Evolutionary conservation across 2,888 invertebrate species (phyloP), one percentile per base, ranked within the genome.

Genomic region (Rapana venosa): DNA sequence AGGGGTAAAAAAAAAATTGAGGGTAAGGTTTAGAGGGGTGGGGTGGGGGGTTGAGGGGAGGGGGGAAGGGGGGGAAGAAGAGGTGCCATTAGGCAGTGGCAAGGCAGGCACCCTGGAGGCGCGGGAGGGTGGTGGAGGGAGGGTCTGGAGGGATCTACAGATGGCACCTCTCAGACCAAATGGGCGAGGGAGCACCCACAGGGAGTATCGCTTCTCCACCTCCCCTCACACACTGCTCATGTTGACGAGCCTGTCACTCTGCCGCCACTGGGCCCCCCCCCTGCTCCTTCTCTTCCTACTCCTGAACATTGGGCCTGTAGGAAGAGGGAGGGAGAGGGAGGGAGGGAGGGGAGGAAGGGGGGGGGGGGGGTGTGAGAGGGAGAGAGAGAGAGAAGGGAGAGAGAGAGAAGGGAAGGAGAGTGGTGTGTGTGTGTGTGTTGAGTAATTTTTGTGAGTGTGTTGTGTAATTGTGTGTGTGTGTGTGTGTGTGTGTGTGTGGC

Each of bases 161-260:
- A 88, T 81, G 88, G 79, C 81, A 35, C 58, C 88, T 79, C 81
- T 88, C 81, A 88, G 47, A 32, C 47, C 26, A 79, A 88, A 88
- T 79, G 88, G 81, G 74, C 81, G 32, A 79, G 32, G 35, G 61
- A 56, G 79, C 35, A 58, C 88, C 81, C 81, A 35, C 26, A 35
- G 88, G 88, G 88, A 88, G 81, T 88, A 88, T 88, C 88, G n/a
- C 32, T 77, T 88, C 81, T 26, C 70, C 35, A 79, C 30, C 36
- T 66, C 36, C 61, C 61, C 77, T 77, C 88, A 88, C 79, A 88
- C 88, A 47, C 32, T 35, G 79, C 58, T 35, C 22, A 32, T 56
- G 58, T 47, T 79, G 58, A 88, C 61, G 87, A 87, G 87, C 66
- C 36, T 87, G 87, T 87, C 87, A 70, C 70, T 66, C 70, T 84